A percentile compares a stretch with the other conserved stretches of the same genome.
phyloP scores from a whole-genome alignment of 1,140 invertebrate species.

The Heliconius nattereri region DNA sequence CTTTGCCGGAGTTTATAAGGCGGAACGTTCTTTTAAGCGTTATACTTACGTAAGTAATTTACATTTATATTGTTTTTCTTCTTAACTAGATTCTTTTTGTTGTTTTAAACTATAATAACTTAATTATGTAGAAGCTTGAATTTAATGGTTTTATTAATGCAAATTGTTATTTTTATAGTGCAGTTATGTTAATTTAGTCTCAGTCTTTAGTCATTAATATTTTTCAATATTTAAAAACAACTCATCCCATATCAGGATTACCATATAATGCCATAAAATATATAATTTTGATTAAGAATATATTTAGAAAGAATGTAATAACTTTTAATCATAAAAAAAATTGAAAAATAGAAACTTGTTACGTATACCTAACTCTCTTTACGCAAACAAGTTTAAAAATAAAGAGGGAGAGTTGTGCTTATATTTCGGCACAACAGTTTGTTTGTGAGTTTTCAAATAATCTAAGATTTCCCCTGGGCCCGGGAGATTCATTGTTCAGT shows the following conservation, averaged over 20 bases:
- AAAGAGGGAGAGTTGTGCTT: conserved; percentile 26
- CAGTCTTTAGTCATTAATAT: no score
- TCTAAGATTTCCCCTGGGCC: conserved; percentile 57
- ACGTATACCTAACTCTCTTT: not conserved
- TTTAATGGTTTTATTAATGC: not conserved
- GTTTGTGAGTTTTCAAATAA: conserved; percentile 52
- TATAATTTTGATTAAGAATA: not conserved
- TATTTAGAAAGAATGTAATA: not conserved
- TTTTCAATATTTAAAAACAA: no score
- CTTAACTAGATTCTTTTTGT: conserved; percentile 41
- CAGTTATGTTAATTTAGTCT: no score
- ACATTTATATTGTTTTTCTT: conserved; percentile 56
- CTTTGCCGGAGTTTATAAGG: conserved; percentile 56
- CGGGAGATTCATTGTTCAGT: conserved; percentile 49
- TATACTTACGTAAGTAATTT: conserved; percentile 50
- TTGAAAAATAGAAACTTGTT: not conserved
- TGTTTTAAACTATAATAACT: conserved; percentile 23
- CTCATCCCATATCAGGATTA: no score
- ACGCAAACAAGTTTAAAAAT: conserved; percentile 6
- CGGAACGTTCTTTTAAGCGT: conserved; percentile 53
- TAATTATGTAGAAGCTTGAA: not conserved
- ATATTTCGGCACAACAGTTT: conserved; percentile 35
- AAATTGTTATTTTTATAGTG: not conserved
- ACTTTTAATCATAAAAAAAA: not conserved
- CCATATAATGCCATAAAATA: not conserved